phyloP scores from a whole-genome alignment of 2,113 vertebrate species.

The Chamaetylas fuelleborni region DNA sequence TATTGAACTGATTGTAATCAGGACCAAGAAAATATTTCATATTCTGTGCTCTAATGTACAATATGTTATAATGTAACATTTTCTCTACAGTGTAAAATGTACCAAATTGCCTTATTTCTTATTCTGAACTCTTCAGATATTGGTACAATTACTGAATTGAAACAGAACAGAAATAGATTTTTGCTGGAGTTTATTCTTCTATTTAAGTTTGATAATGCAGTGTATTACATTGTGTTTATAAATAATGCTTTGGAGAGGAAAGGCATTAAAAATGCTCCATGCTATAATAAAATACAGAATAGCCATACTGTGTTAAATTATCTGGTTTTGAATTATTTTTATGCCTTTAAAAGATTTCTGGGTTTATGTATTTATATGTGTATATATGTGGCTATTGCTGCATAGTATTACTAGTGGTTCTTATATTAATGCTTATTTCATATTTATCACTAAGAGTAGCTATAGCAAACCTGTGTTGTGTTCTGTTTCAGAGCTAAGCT shows the following conservation, averaged over 20 bases:
- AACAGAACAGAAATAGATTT: neutral
- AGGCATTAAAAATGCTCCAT: neutral
- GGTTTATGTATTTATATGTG: neutral
- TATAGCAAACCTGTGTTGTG: neutral
- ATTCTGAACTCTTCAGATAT: neutral
- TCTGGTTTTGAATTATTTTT: neutral
- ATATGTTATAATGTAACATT: neutral
- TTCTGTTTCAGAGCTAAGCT: neutral
- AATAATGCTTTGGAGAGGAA: neutral
- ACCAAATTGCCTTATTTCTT: neutral
- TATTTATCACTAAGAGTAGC: neutral
- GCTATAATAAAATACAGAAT: neutral
- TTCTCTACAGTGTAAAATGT: neutral
- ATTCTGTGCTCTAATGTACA: neutral
- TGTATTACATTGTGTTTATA: neutral
- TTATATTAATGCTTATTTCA: neutral
- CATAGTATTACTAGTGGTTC: neutral
- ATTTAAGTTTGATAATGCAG: neutral
- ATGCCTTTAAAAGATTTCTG: neutral
- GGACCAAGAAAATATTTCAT: slow-evolving; percentile 37
- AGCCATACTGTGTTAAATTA: neutral
- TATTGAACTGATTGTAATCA: slow-evolving; percentile 35
- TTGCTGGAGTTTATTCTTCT: neutral
- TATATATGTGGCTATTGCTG: neutral
- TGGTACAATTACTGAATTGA: neutral